phyloP scores from a whole-genome alignment of 2,113 vertebrate species.

The Spilogale gracilis region DNA sequence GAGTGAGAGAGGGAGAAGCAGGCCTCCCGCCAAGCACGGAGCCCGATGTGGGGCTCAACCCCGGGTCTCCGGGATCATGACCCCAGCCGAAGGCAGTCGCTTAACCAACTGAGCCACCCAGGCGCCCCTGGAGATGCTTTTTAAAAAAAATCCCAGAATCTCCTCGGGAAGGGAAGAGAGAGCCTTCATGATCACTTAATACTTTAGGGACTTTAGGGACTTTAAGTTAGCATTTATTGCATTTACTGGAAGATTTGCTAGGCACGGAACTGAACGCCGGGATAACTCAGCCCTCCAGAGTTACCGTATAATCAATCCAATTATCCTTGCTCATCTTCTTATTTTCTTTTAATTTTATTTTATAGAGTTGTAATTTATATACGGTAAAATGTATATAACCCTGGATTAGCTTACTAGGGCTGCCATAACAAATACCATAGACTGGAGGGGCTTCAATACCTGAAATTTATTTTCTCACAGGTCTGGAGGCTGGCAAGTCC shows the following conservation, averaged over 20 bases:
- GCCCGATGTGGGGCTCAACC: too few species aligned
- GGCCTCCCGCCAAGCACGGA: too few species aligned
- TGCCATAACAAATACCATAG: background rate
- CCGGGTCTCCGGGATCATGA: too few species aligned
- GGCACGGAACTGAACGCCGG: background rate
- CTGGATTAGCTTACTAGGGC: background rate
- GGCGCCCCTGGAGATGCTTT: background rate
- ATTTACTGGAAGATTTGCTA: background rate
- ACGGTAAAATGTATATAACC: background rate
- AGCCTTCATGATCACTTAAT: fast-evolving
- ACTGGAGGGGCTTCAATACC: background rate
- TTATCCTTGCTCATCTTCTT: background rate
- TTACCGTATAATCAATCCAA: background rate
- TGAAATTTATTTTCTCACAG: background rate
- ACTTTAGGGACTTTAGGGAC: too few species aligned
- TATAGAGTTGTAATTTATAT: background rate
- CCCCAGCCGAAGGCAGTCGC: too few species aligned
- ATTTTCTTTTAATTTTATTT: background rate
- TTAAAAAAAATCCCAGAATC: background rate
- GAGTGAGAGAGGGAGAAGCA: too few species aligned
- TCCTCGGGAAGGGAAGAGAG: background rate
- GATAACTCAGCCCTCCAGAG: background rate
- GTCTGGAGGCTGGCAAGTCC: background rate
- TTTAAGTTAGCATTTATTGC: background rate
- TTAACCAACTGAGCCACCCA: too few species aligned